Base-by-base conservation (phyloP, 2,113 vertebrate species). In the Laticauda colubrina region DNA sequence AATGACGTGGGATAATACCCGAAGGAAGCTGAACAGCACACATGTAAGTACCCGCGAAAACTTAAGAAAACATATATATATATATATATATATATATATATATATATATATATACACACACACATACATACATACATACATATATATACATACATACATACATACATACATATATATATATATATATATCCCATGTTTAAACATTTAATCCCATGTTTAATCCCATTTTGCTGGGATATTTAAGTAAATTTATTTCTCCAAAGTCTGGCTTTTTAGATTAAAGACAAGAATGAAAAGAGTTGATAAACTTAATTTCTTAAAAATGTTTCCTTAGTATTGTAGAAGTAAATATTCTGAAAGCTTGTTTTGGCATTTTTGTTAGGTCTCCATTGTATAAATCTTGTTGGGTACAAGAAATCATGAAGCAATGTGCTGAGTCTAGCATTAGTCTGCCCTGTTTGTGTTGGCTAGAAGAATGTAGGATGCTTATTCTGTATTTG, bases 401-500 rank as follows among this genome's bases (percentile, higher is more conserved):
- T 75, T 92, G 24, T 21, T 45, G 69, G 59, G 45, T 59, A 56
- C 26, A 23, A 48, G 15, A 81, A 89, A 57, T 92, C 39, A 81
- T 26, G 75, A 75, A 48, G 51, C 54, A 92, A 85, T 89, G 15
- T 89, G 91, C 61, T 81, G 9, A 89, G 39, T 89, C 43, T 55
- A 45, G 34, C 56, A 53, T 87, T 61, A 87, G 56, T 87, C 45
- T 92, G 12, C 57, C n/a, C 12, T 69, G 57, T 51, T 64, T 88
- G 14, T 88, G 48, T 92, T n/a, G 86, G 29, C 29, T 48, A 92
- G 91, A 92, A 88, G 85, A 92, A 88, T 88, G 85, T 92, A 29
- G 39, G 61, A 64, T 24, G 26, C 18, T 92, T 92, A 54, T 88
- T 89, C 48, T 88, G 26, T 69, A 88, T 92, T 8, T 88, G 85